Base-by-base conservation (phyloP, 2,797 vertebrate species). In the Coendou prehensilis region DNA sequence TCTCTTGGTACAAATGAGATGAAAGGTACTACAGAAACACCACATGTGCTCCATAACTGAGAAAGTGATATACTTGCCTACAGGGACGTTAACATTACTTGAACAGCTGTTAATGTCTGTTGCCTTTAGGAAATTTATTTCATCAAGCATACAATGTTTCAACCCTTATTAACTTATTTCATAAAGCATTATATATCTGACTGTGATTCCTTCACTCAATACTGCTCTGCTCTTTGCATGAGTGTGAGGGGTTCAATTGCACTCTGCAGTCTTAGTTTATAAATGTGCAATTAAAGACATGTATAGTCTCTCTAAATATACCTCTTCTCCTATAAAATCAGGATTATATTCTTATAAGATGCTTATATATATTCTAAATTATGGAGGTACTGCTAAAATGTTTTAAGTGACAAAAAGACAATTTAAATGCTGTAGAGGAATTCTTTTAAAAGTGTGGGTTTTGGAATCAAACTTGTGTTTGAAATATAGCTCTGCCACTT, bases 61-160 rank as follows among this genome's bases (percentile, higher is more conserved):
- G 71, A 75, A 82, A 95, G 30, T 61, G 67, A 95, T 93, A 33
- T 57, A 41, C 87, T 96, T 80, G 86, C 82, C 92, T 69, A 22
- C 6, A 6, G 95, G 83, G 79, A 97, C 52, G 71, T 80, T 91
- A 95, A 67, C 28, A 95, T 80, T 76, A 95, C 86, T 96, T 94
- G 87, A 97, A 90, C 83, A 96, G 87, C 64, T 97, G 90, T 91
- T 93, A 97, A 94, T 91, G 93, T 92, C 91, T 96, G 67, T 96
- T 97, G 73, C 86, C 91, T 93, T 97, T 97, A 97, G 86, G 84
- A 97, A 97, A 95, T 94, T 87, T 94, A 95, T 97, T 95, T 97
- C 89, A 95, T 93, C 86, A 93, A 94, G 73, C 84, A 52, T 87
- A 91, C 26, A 78, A 4, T 91, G n/a, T 95, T 96, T 97, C 86